phyloP scores from a whole-genome alignment of 2,888 invertebrate species.

The Chaitophorus viminalis region DNA sequence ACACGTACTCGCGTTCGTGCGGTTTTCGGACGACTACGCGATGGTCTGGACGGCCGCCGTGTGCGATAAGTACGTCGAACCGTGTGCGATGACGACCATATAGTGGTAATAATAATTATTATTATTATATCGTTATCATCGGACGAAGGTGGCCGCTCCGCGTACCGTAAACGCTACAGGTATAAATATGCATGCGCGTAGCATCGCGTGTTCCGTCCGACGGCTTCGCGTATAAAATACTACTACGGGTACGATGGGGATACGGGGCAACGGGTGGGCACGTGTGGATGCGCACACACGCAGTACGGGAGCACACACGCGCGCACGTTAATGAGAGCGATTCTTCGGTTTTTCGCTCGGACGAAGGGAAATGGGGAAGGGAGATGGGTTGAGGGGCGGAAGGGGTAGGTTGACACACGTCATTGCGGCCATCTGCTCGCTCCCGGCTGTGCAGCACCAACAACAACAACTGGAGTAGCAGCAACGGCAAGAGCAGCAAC shows the following conservation, averaged over 20 bases:
- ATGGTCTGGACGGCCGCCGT: not conserved
- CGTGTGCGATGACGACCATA: not conserved
- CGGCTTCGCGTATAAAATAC: not conserved
- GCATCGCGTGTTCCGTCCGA: not conserved
- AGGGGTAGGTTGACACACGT: not conserved
- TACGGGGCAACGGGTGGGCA: not conserved
- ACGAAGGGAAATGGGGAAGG: not conserved
- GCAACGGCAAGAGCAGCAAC: no score
- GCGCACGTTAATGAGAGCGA: slow-evolving; percentile 57
- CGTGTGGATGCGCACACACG: not conserved
- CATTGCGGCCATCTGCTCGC: not conserved
- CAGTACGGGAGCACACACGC: not conserved
- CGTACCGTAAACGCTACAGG: not conserved
- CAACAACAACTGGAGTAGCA: no score
- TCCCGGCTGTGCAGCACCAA: no score
- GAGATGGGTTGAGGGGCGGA: no score
- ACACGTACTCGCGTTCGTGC: slow-evolving; percentile 35
- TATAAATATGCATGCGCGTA: no score
- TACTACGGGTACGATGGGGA: no score
- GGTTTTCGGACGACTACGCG: slow-evolving; percentile 50
- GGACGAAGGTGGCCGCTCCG: not conserved
- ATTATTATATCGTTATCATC: slow-evolving; percentile 24
- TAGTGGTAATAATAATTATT: slow-evolving; percentile 10
- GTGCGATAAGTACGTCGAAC: slow-evolving; percentile 44
- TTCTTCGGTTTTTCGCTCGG: not conserved